These are phyloP conservation scores for Cynopterus sphinx DNA, from an alignment of 2,797 vertebrate genomes.

Conservation along the genomic window DNA sequence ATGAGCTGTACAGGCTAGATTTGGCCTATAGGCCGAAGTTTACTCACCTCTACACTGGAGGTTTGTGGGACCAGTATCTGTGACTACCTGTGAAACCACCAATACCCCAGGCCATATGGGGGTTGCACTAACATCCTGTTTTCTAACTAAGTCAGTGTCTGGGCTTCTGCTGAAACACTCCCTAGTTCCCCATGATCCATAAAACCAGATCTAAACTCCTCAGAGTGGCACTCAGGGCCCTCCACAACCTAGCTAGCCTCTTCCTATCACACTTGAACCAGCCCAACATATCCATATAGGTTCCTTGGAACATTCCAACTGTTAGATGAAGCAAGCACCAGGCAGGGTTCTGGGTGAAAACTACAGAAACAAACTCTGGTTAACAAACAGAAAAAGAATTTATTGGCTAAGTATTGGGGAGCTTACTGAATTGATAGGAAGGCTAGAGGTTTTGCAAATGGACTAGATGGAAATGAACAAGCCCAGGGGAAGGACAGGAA, in stretches of 20 bases:
- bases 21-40: background rate
- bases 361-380: background rate
- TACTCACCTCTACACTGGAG: background rate
- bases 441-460: background rate
- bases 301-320: background rate
- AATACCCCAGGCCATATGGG: background rate
- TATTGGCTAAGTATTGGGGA: background rate
- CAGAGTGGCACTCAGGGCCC: background rate
- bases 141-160: background rate
- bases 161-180: background rate
- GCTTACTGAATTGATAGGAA: background rate
- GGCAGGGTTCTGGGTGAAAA: background rate
- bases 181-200: background rate
- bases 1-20: background rate
- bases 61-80: background rate
- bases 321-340: background rate
- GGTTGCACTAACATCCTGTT: background rate
- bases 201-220: background rate
- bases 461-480: background rate
- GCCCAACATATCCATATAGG: background rate
- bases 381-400: background rate
- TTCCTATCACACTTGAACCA: background rate
- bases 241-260: background rate
- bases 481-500: background rate
- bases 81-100: background rate